Evolutionary conservation across 2,888 invertebrate species (phyloP), one percentile per base, ranked within the genome.

Genomic region (Orchesella flavescens): DNA sequence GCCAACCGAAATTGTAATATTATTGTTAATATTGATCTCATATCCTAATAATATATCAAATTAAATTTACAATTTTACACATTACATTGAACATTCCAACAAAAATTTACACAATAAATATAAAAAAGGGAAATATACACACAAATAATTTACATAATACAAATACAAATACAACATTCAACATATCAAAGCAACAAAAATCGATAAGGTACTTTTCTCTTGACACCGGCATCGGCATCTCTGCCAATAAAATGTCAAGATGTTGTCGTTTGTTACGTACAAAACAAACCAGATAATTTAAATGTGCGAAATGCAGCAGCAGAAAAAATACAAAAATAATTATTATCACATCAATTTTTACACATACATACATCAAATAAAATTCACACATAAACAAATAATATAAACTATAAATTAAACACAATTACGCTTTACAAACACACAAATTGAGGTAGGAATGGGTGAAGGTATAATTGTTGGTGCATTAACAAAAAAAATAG

Each of bases 391-490:
- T 43, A 73, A 24, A 59, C 65, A 46, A 34, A 13, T 17, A 23
- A n/a, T 65, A 2, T 19, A 65, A 61, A 57, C 2, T 4, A 57
- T n/a, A n/a, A 57, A 19, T 13, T 5, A 63, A 53, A 69, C 69
- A 69, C 53, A 72, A 72, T 23, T 59, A 57, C 46, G 57, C 55
- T 68, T 55, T 49, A 81, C 73, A 73, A 81, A 74, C 68, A 74
- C 49, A 81, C 73, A 81, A 66, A 65, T 44, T 74, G 81, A 81
- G 81, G 81, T 81, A 74, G 15, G n/a, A 68, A 12, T 81, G 81
- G 81, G 69, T 46, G 19, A 34, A 34, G 34, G 44, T 43, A 34
- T 65, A 65, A 21, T 34, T 65, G 7, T 49, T 9, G 10, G 19
- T 46, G 21, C 68, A 68, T 2, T 46, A 68, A 19, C 19, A 21